phyloP scores from a whole-genome alignment of 2,113 vertebrate genomes.

The Cavia aperea region DNA sequence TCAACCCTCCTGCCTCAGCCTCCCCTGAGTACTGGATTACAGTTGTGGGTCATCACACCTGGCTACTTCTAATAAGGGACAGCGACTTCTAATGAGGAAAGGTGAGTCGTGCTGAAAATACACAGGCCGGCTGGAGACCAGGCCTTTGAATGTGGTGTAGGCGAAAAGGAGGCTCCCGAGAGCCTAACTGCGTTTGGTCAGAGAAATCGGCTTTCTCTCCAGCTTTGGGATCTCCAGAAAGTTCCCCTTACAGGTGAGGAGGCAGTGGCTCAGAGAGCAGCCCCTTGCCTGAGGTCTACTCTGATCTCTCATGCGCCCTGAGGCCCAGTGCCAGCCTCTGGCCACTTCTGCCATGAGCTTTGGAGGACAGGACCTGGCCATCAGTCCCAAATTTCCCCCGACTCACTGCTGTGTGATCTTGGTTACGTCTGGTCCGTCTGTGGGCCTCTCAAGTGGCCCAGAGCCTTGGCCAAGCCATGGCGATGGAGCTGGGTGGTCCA shows the following conservation, averaged over 20 bases:
- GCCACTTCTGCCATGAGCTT: neutral
- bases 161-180: neutral
- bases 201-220: neutral
- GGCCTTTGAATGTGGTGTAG: neutral
- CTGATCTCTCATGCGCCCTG: neutral
- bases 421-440: neutral
- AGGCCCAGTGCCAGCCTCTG: neutral
- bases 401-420: neutral
- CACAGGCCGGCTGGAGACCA: neutral
- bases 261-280: neutral
- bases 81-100: too few relatives aligned
- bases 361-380: neutral
- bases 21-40: neutral
- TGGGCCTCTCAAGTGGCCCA: neutral
- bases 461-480: constrained; percentile 12
- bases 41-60: neutral
- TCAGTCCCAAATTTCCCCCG: neutral
- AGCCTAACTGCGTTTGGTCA: neutral
- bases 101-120: neutral
- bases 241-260: neutral
- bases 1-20: neutral
- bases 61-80: neutral
- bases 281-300: neutral
- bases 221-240: neutral
- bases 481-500: constrained; percentile 55